Conservation (phyloP, 2,113 vertebrate species). For the Bubalus kerabau region DNA sequence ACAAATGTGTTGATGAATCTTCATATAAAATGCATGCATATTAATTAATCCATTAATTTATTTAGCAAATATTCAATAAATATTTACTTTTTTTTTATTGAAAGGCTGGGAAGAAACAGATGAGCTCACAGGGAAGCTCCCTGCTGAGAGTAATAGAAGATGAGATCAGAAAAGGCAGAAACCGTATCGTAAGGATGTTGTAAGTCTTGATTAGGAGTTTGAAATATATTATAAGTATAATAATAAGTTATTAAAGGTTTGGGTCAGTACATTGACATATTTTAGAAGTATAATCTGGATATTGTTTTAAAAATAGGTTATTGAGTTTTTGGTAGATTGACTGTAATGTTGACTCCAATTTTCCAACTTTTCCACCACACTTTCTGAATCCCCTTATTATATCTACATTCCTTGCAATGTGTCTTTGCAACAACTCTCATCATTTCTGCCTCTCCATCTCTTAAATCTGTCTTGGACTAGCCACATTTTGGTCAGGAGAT, state of each 20-base stretch:
- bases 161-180: neutral
- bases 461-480: neutral
- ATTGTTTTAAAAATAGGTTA: neutral
- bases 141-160: neutral
- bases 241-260: neutral
- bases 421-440: neutral
- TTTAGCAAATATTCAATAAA: neutral
- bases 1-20: neutral
- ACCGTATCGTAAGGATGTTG: neutral
- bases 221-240: neutral
- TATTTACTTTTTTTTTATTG: neutral
- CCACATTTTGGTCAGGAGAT: neutral
- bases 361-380: neutral
- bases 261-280: neutral
- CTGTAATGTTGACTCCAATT: neutral
- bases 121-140: neutral
- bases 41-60: neutral
- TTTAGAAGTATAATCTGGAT: neutral
- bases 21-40: neutral
- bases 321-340: neutral
- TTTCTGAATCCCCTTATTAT: neutral
- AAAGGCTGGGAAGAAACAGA: neutral
- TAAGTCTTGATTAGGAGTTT: neutral
- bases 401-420: neutral
- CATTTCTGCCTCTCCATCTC: neutral